phyloP scores from a whole-genome alignment of 2,888 invertebrate species.

The Eupithecia abbreviata region DNA sequence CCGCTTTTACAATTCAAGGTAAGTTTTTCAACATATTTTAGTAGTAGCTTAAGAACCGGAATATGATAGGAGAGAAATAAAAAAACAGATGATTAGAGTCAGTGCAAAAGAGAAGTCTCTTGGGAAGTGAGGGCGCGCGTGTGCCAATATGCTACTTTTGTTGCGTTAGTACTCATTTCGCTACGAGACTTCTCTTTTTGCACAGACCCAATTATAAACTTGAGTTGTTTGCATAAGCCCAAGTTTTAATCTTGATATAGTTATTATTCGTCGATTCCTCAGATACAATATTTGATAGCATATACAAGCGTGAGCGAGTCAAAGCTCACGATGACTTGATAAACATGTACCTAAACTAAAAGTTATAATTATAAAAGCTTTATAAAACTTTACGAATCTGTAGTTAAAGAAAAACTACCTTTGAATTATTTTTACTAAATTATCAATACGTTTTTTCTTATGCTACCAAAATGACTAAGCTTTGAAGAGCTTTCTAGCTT shows the following conservation, averaged over 20 bases:
- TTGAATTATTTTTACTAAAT: not conserved
- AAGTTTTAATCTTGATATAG: not conserved
- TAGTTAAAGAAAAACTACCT: not conserved
- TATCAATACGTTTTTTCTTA: not conserved
- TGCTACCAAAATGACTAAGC: not conserved
- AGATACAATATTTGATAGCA: too few relatives aligned
- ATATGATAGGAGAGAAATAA: not conserved
- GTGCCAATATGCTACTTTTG: too few relatives aligned
- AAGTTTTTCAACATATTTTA: conserved; percentile 41
- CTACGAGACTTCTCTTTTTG: too few relatives aligned
- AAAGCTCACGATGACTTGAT: not conserved
- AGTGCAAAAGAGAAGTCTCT: too few relatives aligned
- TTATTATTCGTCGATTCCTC: not conserved
- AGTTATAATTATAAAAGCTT: not conserved
- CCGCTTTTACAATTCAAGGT: conserved; percentile 51
- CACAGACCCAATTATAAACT: too few relatives aligned
- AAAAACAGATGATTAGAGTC: not conserved
- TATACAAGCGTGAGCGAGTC: not conserved
- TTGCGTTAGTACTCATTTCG: too few relatives aligned
- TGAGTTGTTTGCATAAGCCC: too few relatives aligned
- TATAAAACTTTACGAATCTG: not conserved
- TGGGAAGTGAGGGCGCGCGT: too few relatives aligned
- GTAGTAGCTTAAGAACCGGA: not conserved
- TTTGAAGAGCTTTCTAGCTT: not conserved
- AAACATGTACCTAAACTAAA: not conserved